Evolutionary conservation across 2,797 vertebrate genomes (phyloP).

Genomic region (Paratrypauchen microcephalus): DNA sequence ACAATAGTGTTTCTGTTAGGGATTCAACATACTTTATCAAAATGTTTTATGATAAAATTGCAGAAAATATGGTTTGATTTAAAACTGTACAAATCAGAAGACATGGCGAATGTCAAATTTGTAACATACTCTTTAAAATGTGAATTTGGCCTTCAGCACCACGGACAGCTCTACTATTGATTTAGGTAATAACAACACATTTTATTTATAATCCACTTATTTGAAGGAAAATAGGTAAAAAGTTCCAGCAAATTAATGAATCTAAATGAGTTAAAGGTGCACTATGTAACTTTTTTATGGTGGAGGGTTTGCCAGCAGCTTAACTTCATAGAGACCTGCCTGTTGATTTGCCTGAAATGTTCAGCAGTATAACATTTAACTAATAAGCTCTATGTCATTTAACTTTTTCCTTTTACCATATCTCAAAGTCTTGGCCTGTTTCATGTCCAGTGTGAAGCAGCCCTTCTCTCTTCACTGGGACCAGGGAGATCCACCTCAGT

Average conservation of each 20-base stretch:
- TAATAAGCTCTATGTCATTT: too few species aligned
- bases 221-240: too few species aligned
- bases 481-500: conserved; percentile 42
- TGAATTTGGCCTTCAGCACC: neutral
- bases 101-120: neutral
- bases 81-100: neutral
- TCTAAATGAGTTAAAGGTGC: too few species aligned
- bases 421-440: neutral
- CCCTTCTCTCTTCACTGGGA: conserved; percentile 17
- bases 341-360: too few species aligned
- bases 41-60: neutral
- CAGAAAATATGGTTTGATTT: neutral
- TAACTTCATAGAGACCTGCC: too few species aligned
- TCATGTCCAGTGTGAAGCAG: neutral
- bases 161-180: neutral
- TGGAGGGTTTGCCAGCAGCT: too few species aligned
- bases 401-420: neutral
- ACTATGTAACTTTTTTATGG: too few species aligned
- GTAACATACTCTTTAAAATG: neutral
- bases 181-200: too few species aligned
- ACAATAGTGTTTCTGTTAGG: neutral
- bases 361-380: too few species aligned
- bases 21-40: neutral
- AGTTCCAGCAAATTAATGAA: too few species aligned
- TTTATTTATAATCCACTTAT: too few species aligned